phyloP scores from a whole-genome alignment of 2,888 invertebrate genomes.

The Melangyna quadrimaculata region DNA sequence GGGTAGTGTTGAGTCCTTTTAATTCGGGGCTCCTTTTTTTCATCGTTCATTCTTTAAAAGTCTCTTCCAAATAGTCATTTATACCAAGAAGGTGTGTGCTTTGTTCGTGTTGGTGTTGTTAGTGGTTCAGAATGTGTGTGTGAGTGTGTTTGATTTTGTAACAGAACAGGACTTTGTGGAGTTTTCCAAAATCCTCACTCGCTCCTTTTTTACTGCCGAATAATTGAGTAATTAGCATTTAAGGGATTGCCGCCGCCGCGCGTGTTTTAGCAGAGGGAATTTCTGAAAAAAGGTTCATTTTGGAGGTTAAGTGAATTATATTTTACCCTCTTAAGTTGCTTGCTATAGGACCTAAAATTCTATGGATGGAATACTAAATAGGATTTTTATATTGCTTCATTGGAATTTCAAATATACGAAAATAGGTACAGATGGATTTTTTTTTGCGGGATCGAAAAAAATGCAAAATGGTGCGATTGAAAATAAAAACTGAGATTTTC shows the following conservation, averaged over 20 bases:
- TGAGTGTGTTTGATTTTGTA: constrained; percentile 2
- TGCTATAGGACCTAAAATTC: constrained; percentile 33
- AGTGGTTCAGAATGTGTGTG: neutral
- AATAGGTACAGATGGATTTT: too few species aligned
- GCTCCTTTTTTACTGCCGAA: constrained; percentile 60
- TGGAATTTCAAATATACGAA: neutral
- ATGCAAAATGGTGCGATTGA: constrained; percentile 34
- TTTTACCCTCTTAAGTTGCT: constrained; percentile 15
- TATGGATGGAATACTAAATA: constrained; percentile 61
- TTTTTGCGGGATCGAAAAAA: neutral
- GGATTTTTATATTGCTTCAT: constrained; percentile 27
- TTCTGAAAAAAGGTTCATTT: constrained; percentile 47
- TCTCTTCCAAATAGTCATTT: constrained; percentile 6
- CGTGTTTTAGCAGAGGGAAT: constrained; percentile 47
- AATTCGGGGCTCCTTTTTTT: constrained; percentile 30
- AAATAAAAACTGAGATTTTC: constrained; percentile 45
- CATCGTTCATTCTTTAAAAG: neutral
- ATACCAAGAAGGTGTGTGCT: neutral
- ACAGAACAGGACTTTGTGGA: constrained; percentile 9
- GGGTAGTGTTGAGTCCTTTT: constrained; percentile 41
- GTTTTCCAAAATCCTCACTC: constrained; percentile 30
- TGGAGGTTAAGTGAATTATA: constrained; percentile 54
- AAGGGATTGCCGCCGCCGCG: constrained; percentile 62
- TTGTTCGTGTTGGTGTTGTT: neutral
- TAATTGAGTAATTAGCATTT: constrained; percentile 71